A percentile compares a stretch with the other conserved stretches of the same genome.
phyloP scores from a whole-genome alignment of 2,797 vertebrate species.

The Miichthys miiuy region DNA sequence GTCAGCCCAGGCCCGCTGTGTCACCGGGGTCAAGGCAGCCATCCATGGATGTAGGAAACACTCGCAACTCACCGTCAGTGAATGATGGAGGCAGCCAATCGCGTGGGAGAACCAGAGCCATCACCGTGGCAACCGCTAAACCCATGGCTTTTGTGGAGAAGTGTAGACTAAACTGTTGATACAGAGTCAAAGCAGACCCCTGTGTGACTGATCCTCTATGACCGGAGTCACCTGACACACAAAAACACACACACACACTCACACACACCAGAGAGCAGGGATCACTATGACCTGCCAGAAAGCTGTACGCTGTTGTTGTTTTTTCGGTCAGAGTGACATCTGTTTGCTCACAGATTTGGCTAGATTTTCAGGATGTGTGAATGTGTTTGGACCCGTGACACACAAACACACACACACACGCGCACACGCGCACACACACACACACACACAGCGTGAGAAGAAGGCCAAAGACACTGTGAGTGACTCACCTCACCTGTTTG shows the following conservation, averaged over 20 bases:
- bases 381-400: constrained; percentile 26
- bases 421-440: constrained; percentile 28
- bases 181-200: constrained; percentile 58
- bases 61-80: constrained; percentile 11
- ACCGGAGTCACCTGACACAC: constrained; percentile 44
- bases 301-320: constrained; percentile 39
- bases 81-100: constrained; percentile 43
- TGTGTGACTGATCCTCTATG: constrained; percentile 36
- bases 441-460: constrained; percentile 28
- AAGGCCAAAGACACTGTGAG: constrained; percentile 42
- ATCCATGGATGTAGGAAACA: constrained; percentile 12
- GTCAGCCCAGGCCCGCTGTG: not conserved
- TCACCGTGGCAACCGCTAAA: constrained; percentile 68
- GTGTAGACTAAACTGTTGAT: constrained; percentile 74
- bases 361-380: constrained; percentile 14
- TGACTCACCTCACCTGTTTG: constrained; percentile 63
- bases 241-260: constrained; percentile 12
- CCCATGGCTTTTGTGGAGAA: constrained; percentile 39
- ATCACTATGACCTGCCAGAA: constrained; percentile 59
- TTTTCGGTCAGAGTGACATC: constrained; percentile 66
- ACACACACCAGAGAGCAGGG: constrained; percentile 21
- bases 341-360: constrained; percentile 56
- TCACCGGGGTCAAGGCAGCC: constrained; percentile 24
- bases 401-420: constrained; percentile 27
- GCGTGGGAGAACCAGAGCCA: constrained; percentile 1